Evolutionary conservation across 2,113 vertebrate species (phyloP), one percentile per base, ranked within the genome.

Genomic region (Hypomesus transpacificus): DNA sequence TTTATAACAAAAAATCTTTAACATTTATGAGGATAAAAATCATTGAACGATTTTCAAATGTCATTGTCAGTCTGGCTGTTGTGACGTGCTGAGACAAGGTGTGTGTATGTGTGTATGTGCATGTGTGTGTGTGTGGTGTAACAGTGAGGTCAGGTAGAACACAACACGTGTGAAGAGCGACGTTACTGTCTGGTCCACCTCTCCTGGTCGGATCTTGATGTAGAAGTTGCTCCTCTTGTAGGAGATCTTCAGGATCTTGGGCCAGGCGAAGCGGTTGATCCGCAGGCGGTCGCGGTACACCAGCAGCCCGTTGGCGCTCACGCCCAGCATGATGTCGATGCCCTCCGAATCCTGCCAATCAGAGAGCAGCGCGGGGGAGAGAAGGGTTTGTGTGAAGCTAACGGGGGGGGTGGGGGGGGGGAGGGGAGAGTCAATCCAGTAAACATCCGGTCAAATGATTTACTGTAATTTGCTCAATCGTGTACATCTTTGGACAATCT

Each of bases 141-240:
- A 63, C 73, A 68, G 28, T 66, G 17, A 51, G 56, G 16, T 3
- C 54, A 13, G 56, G 22, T 69, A 54, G 22, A 69, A 51, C 16
- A 64, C 77, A 77, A 69, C 66, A 78, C 74, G 73, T 70, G 74
- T 79, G 69, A 69, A 34, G 31, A 34, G 79, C 57, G 79, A 75
- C 63, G 75, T 73, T 61, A 82, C 76, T 77, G 76, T 50, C 68
- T 17, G 31, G 70, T 83, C 65, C 83, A 98, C 97, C 94, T 99
- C 98, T 76, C 98, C 98, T 0, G 98, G 98, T 63, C 98, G 95
- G 82, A 99, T 98, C 91, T 98, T 99, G 89, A 99, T 99, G 87
- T 98, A 99, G 89, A 99, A 99, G 91, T 99, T 99, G 90, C 98
- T 98, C 84, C 98, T 94, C 74, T 98, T 98, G 71, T 99, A 99